Base-by-base conservation (phyloP, 2,888 invertebrate genomes). In the Lycocerus yunnanus region DNA sequence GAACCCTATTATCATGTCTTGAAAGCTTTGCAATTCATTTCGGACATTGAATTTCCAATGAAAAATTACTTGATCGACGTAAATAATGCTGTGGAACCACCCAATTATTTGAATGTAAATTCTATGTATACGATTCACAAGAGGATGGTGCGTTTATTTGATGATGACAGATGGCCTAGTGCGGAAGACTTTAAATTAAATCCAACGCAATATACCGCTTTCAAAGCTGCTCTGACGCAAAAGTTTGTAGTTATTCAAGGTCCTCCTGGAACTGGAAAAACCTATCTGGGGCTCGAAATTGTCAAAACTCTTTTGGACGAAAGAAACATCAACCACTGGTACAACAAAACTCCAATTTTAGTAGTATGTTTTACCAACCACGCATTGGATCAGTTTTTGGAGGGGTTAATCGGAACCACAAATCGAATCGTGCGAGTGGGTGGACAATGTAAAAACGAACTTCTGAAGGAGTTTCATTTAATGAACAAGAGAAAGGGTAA, bases 181-280 rank as follows among this genome's bases (percentile, higher is more conserved):
- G 80, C 84, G 69, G 80, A 84, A 14, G 79, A 83, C 3, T 84
- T 92, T 60, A 86, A 86, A 43, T 86, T 95, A 2, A 93, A 95
- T 84, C 84, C 87, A 6, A 91, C 92, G 0, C 96, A 96, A 86
- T 86, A 89, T 75, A 83, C 85, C 58, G 95, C 96, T 0, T 92
- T 91, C 81, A 88, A 90, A 79, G 89, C 91, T 27, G 94, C 94
- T 0, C 82, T 96, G 2, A 92, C 91, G 0, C 88, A 90, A 81
- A 93, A 95, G 86, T 91, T 96, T 78, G 91, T 91, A 0, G 89
- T 95, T 0, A 94, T 96, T 76, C 96, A 96, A 88, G 96, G 96
- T 0, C 96, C 96, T 0, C 96, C 96, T 0, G 96, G 96, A 2
- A 96, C 96, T 0, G 96, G 96, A 0, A 96, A 96, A 88, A 95